These are phyloP conservation scores for Phyllostomus discolor DNA, from an alignment of 2,113 vertebrate species.

Conservation along the genomic window DNA sequence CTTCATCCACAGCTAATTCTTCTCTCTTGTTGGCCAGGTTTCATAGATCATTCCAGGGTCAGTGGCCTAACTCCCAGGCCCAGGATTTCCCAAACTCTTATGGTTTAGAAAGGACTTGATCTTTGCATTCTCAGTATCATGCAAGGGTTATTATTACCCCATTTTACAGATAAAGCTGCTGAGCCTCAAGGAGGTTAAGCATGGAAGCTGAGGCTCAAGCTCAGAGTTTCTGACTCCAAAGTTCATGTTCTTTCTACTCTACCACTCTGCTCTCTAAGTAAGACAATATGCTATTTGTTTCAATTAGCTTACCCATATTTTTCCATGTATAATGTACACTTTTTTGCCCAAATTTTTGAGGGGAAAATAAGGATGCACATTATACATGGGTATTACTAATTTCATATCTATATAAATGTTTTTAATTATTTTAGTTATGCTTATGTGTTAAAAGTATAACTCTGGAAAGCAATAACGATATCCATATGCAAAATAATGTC, in stretches of 20 bases:
- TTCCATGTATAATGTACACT: too few species aligned
- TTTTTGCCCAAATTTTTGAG: too few species aligned
- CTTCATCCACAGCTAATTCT: neutral
- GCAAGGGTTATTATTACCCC: neutral
- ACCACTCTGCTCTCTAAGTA: neutral
- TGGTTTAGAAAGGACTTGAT: neutral
- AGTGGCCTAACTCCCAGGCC: neutral
- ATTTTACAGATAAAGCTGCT: neutral
- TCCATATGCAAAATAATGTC: too few species aligned
- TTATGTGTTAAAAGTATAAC: too few species aligned
- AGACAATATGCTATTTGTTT: neutral
- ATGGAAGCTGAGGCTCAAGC: neutral
- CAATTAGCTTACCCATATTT: neutral
- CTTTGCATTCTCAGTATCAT: neutral
- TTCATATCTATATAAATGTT: too few species aligned
- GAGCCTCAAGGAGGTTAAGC: neutral
- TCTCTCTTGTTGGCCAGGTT: neutral
- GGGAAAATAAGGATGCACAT: too few species aligned
- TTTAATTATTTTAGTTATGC: too few species aligned
- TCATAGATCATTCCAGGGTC: neutral
- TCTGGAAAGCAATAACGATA: too few species aligned
- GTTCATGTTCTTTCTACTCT: neutral
- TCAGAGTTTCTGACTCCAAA: neutral
- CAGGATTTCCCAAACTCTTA: neutral
- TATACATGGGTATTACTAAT: too few species aligned